Evolutionary conservation across 2,797 vertebrate species (phyloP), one percentile per base, ranked within the genome.

Genomic region (Liasis olivaceus): DNA sequence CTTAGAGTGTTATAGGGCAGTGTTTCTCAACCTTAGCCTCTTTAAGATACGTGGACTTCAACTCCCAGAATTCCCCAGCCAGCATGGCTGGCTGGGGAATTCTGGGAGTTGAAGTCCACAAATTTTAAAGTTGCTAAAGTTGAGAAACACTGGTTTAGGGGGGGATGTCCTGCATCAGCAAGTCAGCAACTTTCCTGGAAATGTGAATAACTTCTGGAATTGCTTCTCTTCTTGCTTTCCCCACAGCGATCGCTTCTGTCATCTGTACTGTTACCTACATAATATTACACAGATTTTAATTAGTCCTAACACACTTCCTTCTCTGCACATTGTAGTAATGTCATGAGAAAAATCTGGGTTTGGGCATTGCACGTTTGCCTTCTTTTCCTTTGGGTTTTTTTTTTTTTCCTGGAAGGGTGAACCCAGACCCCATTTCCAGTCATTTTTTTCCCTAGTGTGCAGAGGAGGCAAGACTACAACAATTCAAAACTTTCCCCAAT

Each of bases 281-380:
- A 59, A 47, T 72, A 59, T 31, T 31, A 22, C n/a, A 31, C 85
- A 56, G 51, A 59, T 92, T 86, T 89, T 92, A 56, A 92, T 89
- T 36, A 69, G 54, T 92, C 88, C 54, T 69, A 89, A 89, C 88
- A 66, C 85, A 56, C n/a, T 88, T 42, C 60, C 51, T 42, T 89
- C n/a, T 66, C 36, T 69, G 31, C 85, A 66, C 47, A 17, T 56
- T 60, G 51, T 84, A 62, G 58, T 86, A 59, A 31, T 26, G 54
- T 90, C 85, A 26, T 92, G 63, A 24, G 58, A 56, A 89, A 84
- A 87, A 90, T 31, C 36, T 87, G 58, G 62, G 62, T 72, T 86
- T 51, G 5, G 17, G 20, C n/a, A 17, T 36, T 64, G 56, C 56
- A 77, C 58, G 5, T 66, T 36, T n/a, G 42, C 8, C 31, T 89